Evolutionary conservation across 2,888 invertebrate species (phyloP).

Genomic region (Dolichomitus sp.): DNA sequence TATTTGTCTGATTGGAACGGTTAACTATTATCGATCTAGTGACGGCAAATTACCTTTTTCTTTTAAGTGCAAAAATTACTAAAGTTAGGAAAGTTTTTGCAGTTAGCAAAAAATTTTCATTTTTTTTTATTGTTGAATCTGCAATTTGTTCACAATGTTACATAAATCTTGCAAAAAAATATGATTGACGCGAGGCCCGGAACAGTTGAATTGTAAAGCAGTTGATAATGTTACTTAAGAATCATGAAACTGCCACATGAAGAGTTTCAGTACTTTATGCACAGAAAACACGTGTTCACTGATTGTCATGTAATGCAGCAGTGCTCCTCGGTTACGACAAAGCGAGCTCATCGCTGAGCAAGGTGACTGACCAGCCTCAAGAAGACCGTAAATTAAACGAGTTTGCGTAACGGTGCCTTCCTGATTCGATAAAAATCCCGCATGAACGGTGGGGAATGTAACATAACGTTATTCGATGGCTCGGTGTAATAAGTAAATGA

Average conservation of each 20-base stretch:
- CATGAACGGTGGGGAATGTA: slow-evolving; percentile 13
- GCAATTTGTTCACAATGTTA: neutral
- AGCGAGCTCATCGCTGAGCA: slow-evolving; percentile 32
- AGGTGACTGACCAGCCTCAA: slow-evolving; percentile 68
- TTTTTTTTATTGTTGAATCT: neutral
- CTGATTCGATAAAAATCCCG: slow-evolving; percentile 50
- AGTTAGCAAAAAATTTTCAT: neutral
- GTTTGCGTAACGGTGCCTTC: slow-evolving; percentile 67
- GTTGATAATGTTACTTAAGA: neutral
- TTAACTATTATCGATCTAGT: neutral
- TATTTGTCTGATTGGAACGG: neutral
- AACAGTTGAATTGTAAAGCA: neutral
- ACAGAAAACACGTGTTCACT: neutral
- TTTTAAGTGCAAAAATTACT: neutral
- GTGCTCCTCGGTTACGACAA: slow-evolving; percentile 27
- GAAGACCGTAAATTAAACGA: slow-evolving; percentile 63
- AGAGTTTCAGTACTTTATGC: neutral
- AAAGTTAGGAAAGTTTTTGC: too few relatives aligned
- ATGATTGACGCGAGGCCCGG: neutral
- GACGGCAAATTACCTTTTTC: neutral
- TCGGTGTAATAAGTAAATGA: slow-evolving; percentile 1
- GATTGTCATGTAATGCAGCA: slow-evolving; percentile 19
- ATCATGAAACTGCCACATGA: neutral
- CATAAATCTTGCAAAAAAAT: neutral
- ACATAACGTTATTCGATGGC: neutral